Evolutionary conservation across 2,797 vertebrate genomes (phyloP), one percentile per base, ranked within the genome.

Genomic region (Threskiornis aethiopicus): DNA sequence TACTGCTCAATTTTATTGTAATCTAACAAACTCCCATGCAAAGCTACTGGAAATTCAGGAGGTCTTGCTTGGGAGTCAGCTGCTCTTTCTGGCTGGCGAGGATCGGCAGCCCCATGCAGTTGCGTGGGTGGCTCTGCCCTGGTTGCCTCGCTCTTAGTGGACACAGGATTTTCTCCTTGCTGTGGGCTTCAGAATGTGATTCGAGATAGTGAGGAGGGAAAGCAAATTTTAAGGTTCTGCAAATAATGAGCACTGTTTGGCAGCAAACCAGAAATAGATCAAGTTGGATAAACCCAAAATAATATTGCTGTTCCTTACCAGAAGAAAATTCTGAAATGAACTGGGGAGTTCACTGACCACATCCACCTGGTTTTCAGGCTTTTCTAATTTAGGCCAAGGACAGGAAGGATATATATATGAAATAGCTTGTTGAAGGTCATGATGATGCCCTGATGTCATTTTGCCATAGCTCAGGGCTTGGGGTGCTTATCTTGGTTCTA

Each of bases 61-160:
- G 29, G 26, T 31, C 64, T 42, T 67, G 24, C 26, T 39, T 14
- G n/a, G 37, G 20, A 76, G 37, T 71, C 52, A 52, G 22, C 51
- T n/a, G 47, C 28, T 44, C 11, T 33, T 51, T 22, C n/a, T 41
- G 24, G 16, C 9, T 31, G 44, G 31, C 1, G 3, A 46, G 39
- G 64, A 39, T 21, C 4, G 5, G 46, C 17, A 33, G 29, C n/a
- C 21, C 14, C 2, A 7, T 57, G n/a, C 1, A 2, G 67, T 19
- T 0, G 0, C 0, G 0, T 57, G 37, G 44, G n/a, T 24, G 16
- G 18, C 57, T 62, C 28, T 55, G 57, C 16, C 31, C 35, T 77
- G 9, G 7, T 49, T 28, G 37, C 51, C 58, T 77, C 2, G 0
- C 58, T 51, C 19, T 44, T 25, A 7, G 17, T n/a, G 69, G 28